These are phyloP conservation scores for Catostylus mosaicus DNA, from an alignment of 30 jellyfish, hydroid and myxozoan species.

Conservation along the genomic window DNA sequence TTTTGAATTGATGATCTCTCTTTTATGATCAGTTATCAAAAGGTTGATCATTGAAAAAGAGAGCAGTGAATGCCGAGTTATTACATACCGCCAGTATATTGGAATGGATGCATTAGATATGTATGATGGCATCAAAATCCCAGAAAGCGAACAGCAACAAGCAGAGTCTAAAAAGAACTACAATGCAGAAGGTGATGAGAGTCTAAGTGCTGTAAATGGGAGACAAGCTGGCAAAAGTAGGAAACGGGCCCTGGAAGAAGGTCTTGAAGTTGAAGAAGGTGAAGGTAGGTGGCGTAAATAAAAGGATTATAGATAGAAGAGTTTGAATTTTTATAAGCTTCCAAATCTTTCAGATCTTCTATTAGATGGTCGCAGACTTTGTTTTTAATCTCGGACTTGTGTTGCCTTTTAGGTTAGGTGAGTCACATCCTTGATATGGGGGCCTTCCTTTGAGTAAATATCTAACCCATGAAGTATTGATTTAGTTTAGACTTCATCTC, in stretches of 20 bases:
- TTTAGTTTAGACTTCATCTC: no score
- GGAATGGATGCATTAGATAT: slow-evolving; percentile 24
- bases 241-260: slow-evolving; percentile 11
- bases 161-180: not conserved
- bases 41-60: slow-evolving; percentile 16
- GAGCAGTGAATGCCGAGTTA: slow-evolving; percentile 17
- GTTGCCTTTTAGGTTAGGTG: no score
- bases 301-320: no score
- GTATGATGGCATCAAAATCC: not conserved
- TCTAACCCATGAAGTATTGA: no score
- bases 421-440: no score
- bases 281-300: slow-evolving; percentile 23
- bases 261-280: slow-evolving; percentile 28
- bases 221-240: not conserved
- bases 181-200: not conserved
- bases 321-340: no score
- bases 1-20: no score
- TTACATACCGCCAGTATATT: slow-evolving; percentile 34
- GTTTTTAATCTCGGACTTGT: no score
- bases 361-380: no score
- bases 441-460: no score
- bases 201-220: not conserved
- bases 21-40: slow-evolving; percentile 8
- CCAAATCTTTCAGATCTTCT: no score
- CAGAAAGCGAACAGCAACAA: not conserved